Evolutionary conservation across 2,888 invertebrate genomes (phyloP), one percentile per base, ranked within the genome.

Genomic region (Orthosia incerta): DNA sequence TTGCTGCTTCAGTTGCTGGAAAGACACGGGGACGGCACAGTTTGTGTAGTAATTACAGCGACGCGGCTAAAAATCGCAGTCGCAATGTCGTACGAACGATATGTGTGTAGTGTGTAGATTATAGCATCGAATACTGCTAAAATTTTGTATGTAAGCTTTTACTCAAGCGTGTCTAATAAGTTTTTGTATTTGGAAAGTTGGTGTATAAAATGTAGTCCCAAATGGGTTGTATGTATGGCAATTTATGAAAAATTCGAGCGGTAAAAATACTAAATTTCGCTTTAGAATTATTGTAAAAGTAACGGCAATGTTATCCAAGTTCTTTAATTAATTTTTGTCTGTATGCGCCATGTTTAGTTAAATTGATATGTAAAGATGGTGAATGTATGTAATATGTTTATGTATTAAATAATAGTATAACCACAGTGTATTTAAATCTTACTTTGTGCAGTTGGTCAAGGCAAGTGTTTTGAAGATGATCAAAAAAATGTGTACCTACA

Each of bases 1-100:
- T 71, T 98, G 98, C 97, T 98, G 98, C 91, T 97, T 98, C 92
- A 96, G 96, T 77, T 97, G 98, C 87, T 98, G 98, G 97, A 98
- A 98, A 89, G 97, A 97, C 83, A 97, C 97, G 0, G 96, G 97
- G 4, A 95, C 93, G 11, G 95, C 97, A 50, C 97, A 97, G 86
- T 97, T 96, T 69, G 97, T 98, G 97, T 94, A 94, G 93, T 91
- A 86, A 85, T 81, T 83, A 81, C 79, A 85, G 81, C 81, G 71
- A 63, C 76, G 91, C 91, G 91, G 85, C 80, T 88, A 85, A 87
- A 74, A 77, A 75, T 84, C 86, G 77, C 79, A 78, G 74, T 79
- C 72, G 83, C 79, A 87, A 46, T 59, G 73, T 85, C 80, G 84
- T 79, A 85, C n/a, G 71, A 74, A 84, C 72, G 57, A 65, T 80